phyloP scores from a whole-genome alignment of 2,888 invertebrate genomes.

The Pomacea canaliculata region DNA sequence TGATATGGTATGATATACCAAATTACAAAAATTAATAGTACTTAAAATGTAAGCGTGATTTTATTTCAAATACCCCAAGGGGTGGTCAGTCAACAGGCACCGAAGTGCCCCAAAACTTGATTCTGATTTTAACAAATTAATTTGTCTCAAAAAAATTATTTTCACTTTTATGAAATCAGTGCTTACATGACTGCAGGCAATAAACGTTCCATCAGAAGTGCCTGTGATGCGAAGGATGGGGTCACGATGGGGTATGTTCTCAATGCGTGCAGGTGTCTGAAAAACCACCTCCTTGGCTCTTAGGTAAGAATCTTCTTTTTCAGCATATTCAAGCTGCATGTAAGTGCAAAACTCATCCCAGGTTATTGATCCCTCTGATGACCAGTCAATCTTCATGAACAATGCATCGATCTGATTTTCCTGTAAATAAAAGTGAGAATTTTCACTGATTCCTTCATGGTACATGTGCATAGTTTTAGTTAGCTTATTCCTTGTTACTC shows the following conservation, averaged over 20 bases:
- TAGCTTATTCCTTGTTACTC: too few species aligned
- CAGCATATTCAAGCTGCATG: constrained; percentile 70
- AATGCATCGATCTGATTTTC: constrained; percentile 66
- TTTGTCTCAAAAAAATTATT: too few species aligned
- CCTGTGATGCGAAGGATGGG: constrained; percentile 65
- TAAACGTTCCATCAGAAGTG: constrained; percentile 66
- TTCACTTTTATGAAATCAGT: not conserved
- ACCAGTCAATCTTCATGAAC: constrained; percentile 70
- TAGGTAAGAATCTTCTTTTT: constrained; percentile 68
- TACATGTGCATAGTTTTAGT: too few species aligned
- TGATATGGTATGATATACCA: too few species aligned
- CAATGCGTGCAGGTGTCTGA: constrained; percentile 66
- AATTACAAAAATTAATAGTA: too few species aligned
- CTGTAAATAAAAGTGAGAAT: constrained; percentile 37
- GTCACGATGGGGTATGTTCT: constrained; percentile 66
- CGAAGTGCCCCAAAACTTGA: too few species aligned
- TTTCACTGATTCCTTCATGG: too few species aligned
- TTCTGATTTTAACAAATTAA: too few species aligned
- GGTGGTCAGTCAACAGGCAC: too few species aligned
- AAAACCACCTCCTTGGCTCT: constrained; percentile 66
- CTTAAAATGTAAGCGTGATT: too few species aligned
- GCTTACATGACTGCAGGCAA: constrained; percentile 65
- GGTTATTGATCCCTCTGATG: constrained; percentile 66
- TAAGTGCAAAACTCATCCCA: constrained; percentile 71
- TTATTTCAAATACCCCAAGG: too few species aligned